Evolutionary conservation across 53 echinoderm and acorn worm species (phyloP), one percentile per base, ranked within the genome.

Genomic region (Echinarachnius parma): DNA sequence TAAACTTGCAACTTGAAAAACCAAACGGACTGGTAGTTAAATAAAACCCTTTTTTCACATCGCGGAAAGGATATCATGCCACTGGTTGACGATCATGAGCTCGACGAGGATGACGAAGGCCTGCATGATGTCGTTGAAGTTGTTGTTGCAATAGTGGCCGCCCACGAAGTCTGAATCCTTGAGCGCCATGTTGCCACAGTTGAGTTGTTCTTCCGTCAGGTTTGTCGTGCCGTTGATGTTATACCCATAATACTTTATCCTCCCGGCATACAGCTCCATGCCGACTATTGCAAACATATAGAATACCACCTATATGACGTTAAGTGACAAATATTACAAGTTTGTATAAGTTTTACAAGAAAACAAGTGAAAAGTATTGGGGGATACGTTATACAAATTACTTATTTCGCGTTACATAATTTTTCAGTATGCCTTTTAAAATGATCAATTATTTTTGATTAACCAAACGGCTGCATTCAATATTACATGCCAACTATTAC

Each of bases 11-110:
- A n/a, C n/a, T n/a, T n/a, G n/a, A n/a, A n/a, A n/a, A n/a, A n/a
- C n/a, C n/a, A n/a, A n/a, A n/a, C 56, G n/a, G n/a, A n/a, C n/a
- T n/a, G n/a, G n/a, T n/a, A n/a, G n/a, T n/a, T n/a, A n/a, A n/a
- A n/a, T n/a, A n/a, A n/a, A n/a, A n/a, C n/a, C n/a, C n/a, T n/a
- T n/a, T n/a, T n/a, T n/a, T n/a, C n/a, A n/a, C n/a, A n/a, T n/a
- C n/a, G n/a, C n/a, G n/a, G n/a, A 89, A 94, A 94, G 95, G 95
- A 94, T 94, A 94, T 94, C 82, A 82, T 94, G 95, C 95, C 95
- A 94, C 48, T 94, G 95, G 59, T 94, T 94, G 76, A 94, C 95
- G 3, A 94, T 66, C 60, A 84, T 94, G 37, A 94, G 84, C 69
- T 94, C 84, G 63, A 94, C 83, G 34, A 94, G 81, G 25, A 84